A percentile compares a stretch with the other conserved stretches of the same genome.
phyloP scores from a whole-genome alignment of 2,888 invertebrate genomes.

The Eristalinus aeneus region DNA sequence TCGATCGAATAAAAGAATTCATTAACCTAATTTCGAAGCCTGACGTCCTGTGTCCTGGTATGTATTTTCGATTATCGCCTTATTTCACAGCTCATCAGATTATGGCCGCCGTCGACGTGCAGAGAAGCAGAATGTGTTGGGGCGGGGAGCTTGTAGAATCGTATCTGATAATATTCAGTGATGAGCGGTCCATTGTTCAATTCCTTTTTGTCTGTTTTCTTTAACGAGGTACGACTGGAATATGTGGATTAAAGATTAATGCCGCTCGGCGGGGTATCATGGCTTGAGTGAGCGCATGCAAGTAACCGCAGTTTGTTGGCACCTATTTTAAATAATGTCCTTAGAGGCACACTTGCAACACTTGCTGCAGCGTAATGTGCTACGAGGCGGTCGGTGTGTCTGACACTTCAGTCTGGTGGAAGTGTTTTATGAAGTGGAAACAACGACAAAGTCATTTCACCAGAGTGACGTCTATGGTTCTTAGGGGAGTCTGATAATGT shows the following conservation, averaged over 20 bases:
- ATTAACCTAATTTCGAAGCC: slow-evolving; percentile 60
- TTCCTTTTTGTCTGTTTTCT: not conserved
- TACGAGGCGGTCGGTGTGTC: not conserved
- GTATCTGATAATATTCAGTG: slow-evolving; percentile 39
- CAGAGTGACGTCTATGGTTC: slow-evolving; percentile 55
- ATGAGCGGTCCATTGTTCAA: not conserved
- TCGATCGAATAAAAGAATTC: slow-evolving; percentile 60
- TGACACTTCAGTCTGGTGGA: slow-evolving; percentile 14
- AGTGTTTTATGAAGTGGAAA: slow-evolving; percentile 51
- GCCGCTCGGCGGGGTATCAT: not conserved
- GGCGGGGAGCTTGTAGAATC: not conserved
- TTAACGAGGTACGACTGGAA: not conserved
- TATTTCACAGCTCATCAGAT: slow-evolving; percentile 65
- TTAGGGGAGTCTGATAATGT: slow-evolving; percentile 59
- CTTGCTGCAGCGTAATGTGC: slow-evolving; percentile 11
- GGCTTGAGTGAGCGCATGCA: not conserved
- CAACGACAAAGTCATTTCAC: slow-evolving; percentile 45
- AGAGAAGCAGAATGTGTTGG: not conserved
- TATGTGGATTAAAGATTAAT: not conserved
- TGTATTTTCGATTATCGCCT: slow-evolving; percentile 65
- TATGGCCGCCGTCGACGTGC: slow-evolving; percentile 21
- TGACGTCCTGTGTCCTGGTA: slow-evolving; percentile 45
- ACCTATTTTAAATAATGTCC: not conserved
- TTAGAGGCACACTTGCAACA: not conserved
- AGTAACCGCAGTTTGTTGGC: not conserved